Percentiles rank a stretch among this genome's conserved stretches.
These are phyloP conservation scores for Bombus superbus DNA, from an alignment of 1,140 invertebrate species.

Conservation along the genomic window DNA sequence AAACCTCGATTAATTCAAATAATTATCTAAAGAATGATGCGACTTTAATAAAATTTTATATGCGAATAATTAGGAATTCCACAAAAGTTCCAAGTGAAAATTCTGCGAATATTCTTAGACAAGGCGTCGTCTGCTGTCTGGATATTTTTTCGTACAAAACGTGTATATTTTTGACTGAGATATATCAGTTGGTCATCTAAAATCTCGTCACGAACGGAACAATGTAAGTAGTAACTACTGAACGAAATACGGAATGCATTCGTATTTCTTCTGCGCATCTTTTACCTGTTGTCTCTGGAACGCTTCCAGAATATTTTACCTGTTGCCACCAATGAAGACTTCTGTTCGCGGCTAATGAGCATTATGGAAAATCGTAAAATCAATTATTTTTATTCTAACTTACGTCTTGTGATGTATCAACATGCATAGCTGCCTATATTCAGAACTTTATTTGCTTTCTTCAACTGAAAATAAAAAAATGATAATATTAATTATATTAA, in stretches of 20 bases:
- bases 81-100: not conserved
- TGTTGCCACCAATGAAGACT: not conserved
- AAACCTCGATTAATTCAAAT: not conserved
- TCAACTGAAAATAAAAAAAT: not conserved
- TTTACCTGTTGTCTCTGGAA: not conserved
- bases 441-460: not conserved
- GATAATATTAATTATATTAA: no score
- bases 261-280: not conserved
- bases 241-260: conserved; percentile 35
- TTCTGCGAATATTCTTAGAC: not conserved
- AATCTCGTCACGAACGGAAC: conserved; percentile 13
- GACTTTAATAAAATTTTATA: not conserved
- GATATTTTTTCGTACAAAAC: not conserved
- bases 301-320: conserved; percentile 20
- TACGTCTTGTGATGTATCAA: not conserved
- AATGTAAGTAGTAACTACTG: conserved; percentile 5
- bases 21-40: not conserved
- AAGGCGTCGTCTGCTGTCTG: not conserved
- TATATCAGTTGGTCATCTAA: not conserved
- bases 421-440: not conserved
- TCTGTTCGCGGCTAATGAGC: not conserved
- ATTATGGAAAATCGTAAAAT: not conserved
- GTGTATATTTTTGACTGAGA: not conserved
- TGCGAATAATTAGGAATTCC: not conserved
- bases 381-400: not conserved